These are phyloP conservation scores for Colossoma macropomum DNA, from an alignment of 2,113 vertebrate genomes.

Conservation along the genomic window DNA sequence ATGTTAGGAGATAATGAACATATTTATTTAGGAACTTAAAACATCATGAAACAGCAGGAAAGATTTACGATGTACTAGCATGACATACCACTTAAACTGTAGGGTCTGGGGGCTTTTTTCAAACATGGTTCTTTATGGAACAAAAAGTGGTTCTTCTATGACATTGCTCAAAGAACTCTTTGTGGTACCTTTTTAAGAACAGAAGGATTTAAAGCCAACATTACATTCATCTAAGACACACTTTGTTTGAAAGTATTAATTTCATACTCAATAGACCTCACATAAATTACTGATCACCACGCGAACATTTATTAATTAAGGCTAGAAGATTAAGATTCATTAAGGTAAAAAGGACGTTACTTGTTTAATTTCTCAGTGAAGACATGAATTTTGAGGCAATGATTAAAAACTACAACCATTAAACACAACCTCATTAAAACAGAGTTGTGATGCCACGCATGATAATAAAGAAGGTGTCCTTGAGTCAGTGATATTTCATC, in stretches of 20 bases:
- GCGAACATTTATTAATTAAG: slow-evolving; percentile 26
- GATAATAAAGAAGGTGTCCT: slow-evolving; percentile 34
- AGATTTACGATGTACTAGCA: no score
- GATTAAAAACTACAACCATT: slow-evolving; percentile 42
- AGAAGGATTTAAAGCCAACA: no score
- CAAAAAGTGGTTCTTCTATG: no score
- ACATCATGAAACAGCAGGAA: no score
- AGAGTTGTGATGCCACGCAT: slow-evolving; percentile 2
- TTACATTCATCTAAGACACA: background rate
- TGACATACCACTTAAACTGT: no score
- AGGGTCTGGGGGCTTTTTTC: no score
- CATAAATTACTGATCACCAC: background rate
- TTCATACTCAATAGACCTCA: background rate
- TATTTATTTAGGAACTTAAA: no score
- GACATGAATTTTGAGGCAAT: slow-evolving; percentile 34
- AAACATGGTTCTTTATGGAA: no score
- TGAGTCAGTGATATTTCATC: slow-evolving; percentile 17
- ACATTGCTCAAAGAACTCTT: no score
- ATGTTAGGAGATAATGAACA: no score
- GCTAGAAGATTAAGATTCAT: slow-evolving; percentile 1
- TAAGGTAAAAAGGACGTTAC: slow-evolving; percentile 23
- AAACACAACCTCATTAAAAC: slow-evolving; percentile 34
- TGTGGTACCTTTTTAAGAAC: no score
- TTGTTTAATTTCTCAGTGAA: slow-evolving; percentile 24
- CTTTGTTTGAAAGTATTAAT: background rate